phyloP scores from a whole-genome alignment of 2,888 invertebrate species.

The Dolichomitus sp. region DNA sequence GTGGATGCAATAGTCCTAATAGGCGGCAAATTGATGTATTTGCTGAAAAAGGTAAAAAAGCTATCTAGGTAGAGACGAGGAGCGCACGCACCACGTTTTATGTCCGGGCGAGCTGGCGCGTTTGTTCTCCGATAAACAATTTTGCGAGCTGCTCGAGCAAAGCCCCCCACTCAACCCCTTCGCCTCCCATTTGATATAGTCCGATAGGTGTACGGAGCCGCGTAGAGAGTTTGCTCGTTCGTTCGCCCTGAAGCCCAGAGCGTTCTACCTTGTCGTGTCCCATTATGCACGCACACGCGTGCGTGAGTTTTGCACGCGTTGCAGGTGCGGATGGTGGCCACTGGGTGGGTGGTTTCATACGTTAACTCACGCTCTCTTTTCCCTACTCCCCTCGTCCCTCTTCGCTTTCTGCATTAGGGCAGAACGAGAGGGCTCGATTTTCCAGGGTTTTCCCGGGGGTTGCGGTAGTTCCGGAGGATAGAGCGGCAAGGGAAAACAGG shows the following conservation, averaged over 20 bases:
- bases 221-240: constrained; percentile 32
- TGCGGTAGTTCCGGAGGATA: constrained; percentile 79
- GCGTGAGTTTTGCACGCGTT: constrained; percentile 75
- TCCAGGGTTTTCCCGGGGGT: constrained; percentile 85
- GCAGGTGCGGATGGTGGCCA: constrained; percentile 1
- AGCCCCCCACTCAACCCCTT: background rate
- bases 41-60: background rate
- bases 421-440: constrained; percentile 80
- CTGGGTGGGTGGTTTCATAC: constrained; percentile 22
- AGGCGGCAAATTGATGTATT: background rate
- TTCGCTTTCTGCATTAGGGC: constrained; percentile 40
- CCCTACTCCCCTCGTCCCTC: background rate
- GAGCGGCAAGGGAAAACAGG: constrained; percentile 69
- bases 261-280: constrained; percentile 41
- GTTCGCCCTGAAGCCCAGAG: constrained; percentile 43
- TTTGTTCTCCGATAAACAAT: constrained; percentile 78
- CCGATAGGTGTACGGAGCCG: constrained; percentile 22
- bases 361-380: constrained; percentile 53
- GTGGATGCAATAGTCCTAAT: background rate
- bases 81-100: background rate
- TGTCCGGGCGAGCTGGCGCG: constrained; percentile 14
- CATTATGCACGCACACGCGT: constrained; percentile 73
- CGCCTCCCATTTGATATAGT: constrained; percentile 2
- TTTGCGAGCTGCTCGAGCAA: constrained; percentile 78
- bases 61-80: background rate